phyloP scores from a whole-genome alignment of 2,797 vertebrate genomes.

The Mastacembelus armatus region DNA sequence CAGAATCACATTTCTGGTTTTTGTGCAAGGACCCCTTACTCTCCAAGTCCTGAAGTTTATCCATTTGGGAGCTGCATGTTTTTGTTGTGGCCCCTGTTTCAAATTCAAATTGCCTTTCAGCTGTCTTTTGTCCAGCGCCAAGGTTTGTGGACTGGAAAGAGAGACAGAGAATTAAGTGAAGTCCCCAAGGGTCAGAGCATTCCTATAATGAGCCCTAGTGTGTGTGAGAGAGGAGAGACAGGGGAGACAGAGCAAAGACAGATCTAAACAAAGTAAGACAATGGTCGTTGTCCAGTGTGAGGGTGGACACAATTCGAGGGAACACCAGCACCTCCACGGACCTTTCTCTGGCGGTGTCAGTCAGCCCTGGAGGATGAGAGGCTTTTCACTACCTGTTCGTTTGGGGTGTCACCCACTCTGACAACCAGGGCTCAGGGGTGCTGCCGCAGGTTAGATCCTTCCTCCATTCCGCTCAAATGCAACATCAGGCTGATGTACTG shows the following conservation, averaged over 20 bases:
- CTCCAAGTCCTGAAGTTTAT: slow-evolving; percentile 67
- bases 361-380: slow-evolving; percentile 68
- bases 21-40: slow-evolving; percentile 26
- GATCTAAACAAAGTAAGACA: slow-evolving; percentile 63
- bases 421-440: slow-evolving; percentile 39
- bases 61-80: slow-evolving; percentile 62
- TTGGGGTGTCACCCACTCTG: slow-evolving; percentile 45
- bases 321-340: slow-evolving; percentile 65
- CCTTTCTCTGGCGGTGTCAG: slow-evolving; percentile 65
- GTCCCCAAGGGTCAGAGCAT: slow-evolving; percentile 76
- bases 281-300: slow-evolving; percentile 47
- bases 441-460: slow-evolving; percentile 53
- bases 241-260: slow-evolving; percentile 26
- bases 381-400: slow-evolving; percentile 66
- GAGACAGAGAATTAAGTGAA: slow-evolving; percentile 78
- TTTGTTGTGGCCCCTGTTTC: slow-evolving; percentile 81
- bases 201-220: slow-evolving; percentile 74
- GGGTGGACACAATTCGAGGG: slow-evolving; percentile 59
- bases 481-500: slow-evolving; percentile 19
- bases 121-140: slow-evolving; percentile 79
- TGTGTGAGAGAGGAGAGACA: slow-evolving; percentile 45
- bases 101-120: slow-evolving; percentile 86
- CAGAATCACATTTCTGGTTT: slow-evolving; percentile 65
- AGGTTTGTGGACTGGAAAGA: slow-evolving; percentile 85
- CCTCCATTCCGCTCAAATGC: slow-evolving; percentile 40